Base-by-base conservation (phyloP, 2,888 invertebrate species). In the Tromatobia lineatoria region DNA sequence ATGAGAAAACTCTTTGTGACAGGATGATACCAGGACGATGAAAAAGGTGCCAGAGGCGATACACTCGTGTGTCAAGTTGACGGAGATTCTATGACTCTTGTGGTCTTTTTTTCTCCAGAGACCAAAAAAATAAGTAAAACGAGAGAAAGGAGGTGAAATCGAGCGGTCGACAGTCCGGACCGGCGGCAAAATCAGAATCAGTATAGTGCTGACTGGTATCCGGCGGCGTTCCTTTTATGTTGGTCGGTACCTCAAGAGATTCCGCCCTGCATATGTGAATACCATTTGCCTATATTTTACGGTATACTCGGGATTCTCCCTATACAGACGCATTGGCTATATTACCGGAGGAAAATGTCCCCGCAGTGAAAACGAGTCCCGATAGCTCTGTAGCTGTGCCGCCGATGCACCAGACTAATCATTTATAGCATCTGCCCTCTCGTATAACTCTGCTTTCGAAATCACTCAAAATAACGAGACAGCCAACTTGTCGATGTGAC, bases 231-330 rank as follows among this genome's bases (percentile, higher is more conserved):
- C 74, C 54, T 74, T 82, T 79, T 64, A 82, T 69, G 70, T 66
- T 76, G 70, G 76, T 25, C 69, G 42, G 75, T 64, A 42, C 54
- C 73, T 78, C 73, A 74, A 82, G 66, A 66, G 67, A 25, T 50
- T 59, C 67, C 78, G n/a, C 13, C 42, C 64, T 54, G 70, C 73
- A 74, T 74, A 74, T 38, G 73, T 74, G 74, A 82, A 79, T 70
- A 82, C 52, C 67, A 79, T 82, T 79, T 79, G 69, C 69, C 64
- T 74, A 74, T 66, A 78, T 74, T 74, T 69, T 45, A 61, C 50
- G 34, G 64, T 18, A 50, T 52, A 18, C 34, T 34, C 23, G 52
- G 23, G n/a, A 52, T 25, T 45, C 66, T 23, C 29, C 47, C 23
- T 23, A 54, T 23, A 54, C 11, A 11, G 42, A 42, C 38, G 20